Percentiles rank a stretch among this genome's conserved stretches.
phyloP scores from a whole-genome alignment of 2,888 invertebrate genomes.

The Phania funesta region DNA sequence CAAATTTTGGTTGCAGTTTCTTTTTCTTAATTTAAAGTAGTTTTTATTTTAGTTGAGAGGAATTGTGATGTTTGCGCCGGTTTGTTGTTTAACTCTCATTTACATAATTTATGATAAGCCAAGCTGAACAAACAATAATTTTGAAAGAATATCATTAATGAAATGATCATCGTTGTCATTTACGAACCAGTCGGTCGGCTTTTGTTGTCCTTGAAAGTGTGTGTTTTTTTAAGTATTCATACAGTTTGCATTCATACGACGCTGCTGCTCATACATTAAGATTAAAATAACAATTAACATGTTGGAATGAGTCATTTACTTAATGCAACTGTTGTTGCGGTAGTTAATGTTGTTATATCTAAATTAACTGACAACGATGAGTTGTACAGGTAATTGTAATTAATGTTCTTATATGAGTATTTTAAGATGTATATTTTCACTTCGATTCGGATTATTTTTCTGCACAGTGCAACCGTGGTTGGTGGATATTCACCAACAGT shows the following conservation, averaged over 20 bases:
- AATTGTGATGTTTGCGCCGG: conserved; percentile 60
- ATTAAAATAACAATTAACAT: conserved; percentile 67
- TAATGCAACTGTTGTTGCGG: conserved; percentile 50
- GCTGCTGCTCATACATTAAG: conserved; percentile 26
- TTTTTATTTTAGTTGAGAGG: conserved; percentile 60
- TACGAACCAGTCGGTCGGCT: conserved; percentile 6
- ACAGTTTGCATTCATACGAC: background rate
- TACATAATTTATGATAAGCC: conserved; percentile 80
- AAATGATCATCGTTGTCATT: conserved; percentile 56
- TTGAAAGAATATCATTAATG: conserved; percentile 74
- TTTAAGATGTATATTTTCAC: conserved; percentile 52
- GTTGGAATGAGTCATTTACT: conserved; percentile 62
- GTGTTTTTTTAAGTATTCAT: conserved; percentile 8
- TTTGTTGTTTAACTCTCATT: conserved; percentile 72
- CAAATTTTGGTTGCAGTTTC: conserved; percentile 57
- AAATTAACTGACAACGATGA: conserved; percentile 68
- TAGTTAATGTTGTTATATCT: conserved; percentile 50
- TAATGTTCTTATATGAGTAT: conserved; percentile 65
- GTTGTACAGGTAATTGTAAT: conserved; percentile 68
- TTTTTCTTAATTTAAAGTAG: conserved; percentile 42
- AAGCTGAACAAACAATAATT: conserved; percentile 79
- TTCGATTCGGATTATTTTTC: conserved; percentile 20
- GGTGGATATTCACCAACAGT: background rate
- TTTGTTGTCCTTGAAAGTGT: conserved; percentile 57
- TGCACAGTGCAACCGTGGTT: background rate